A percentile compares a stretch with the other conserved stretches of the same genome.
phyloP scores from a whole-genome alignment of 2,797 vertebrate genomes.

The Columba guinea region DNA sequence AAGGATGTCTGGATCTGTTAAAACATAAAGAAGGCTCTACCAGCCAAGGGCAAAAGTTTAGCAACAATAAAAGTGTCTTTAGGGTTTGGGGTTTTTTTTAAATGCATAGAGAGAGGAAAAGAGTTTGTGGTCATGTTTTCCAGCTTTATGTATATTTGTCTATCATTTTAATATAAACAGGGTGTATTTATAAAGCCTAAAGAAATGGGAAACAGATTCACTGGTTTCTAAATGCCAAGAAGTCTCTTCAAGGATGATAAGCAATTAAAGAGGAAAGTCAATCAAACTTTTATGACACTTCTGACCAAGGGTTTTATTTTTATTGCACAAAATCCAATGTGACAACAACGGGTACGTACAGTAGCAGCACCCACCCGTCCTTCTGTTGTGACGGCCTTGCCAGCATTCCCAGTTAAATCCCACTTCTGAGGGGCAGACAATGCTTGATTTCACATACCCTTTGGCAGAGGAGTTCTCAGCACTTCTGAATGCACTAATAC shows the following conservation, averaged over 20 bases:
- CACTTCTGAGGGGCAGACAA: conserved; percentile 63
- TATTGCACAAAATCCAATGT: conserved; percentile 72
- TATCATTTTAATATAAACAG: conserved; percentile 81
- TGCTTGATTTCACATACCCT: conserved; percentile 57
- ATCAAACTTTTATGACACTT: conserved; percentile 77
- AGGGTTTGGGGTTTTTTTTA: background rate
- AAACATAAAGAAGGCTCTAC: conserved; percentile 59
- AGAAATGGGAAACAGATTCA: conserved; percentile 79
- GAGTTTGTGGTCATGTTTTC: conserved; percentile 79
- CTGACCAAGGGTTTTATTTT: conserved; percentile 79
- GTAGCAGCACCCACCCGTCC: conserved; percentile 70
- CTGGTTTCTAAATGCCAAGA: conserved; percentile 76
- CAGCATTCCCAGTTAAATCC: conserved; percentile 68
- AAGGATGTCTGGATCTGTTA: conserved; percentile 57
- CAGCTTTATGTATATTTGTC: conserved; percentile 78
- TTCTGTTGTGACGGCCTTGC: conserved; percentile 63
- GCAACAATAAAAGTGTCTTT: conserved; percentile 69
- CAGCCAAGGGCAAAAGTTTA: conserved; percentile 73
- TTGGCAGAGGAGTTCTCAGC: conserved; percentile 46
- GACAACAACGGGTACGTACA: conserved; percentile 69
- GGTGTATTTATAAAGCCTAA: conserved; percentile 77
- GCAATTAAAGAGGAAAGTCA: conserved; percentile 74
- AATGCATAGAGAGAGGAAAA: conserved; percentile 53
- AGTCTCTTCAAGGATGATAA: conserved; percentile 77
- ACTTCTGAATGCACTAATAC: conserved; percentile 1